These are phyloP conservation scores for Tolypeutes matacus DNA, from an alignment of 2,797 vertebrate genomes.

Conservation along the genomic window DNA sequence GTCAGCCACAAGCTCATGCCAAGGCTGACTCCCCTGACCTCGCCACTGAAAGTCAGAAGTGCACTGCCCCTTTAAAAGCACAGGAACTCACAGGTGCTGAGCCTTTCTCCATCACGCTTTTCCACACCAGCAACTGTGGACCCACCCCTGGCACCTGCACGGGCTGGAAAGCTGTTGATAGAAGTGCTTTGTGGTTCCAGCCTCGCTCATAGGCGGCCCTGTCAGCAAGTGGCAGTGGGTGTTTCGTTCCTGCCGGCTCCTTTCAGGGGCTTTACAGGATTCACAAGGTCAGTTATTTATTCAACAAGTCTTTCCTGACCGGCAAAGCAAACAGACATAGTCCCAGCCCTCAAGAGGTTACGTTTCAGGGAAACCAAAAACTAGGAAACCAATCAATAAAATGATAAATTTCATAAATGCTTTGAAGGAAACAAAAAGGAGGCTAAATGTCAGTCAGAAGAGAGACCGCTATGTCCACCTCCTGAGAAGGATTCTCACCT, in stretches of 20 bases:
- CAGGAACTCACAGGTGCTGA: background rate
- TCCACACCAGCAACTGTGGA: background rate
- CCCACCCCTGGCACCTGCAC: background rate
- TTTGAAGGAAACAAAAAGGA: constrained; percentile 28
- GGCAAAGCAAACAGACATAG: background rate
- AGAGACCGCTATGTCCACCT: too few relatives aligned
- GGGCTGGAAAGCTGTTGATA: background rate
- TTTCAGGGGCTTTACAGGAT: background rate
- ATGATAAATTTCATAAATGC: background rate
- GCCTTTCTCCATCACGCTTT: background rate
- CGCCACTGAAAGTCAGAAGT: background rate
- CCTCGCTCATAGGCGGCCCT: background rate
- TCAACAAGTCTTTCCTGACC: background rate
- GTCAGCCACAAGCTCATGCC: background rate
- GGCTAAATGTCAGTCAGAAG: background rate
- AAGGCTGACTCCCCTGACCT: background rate
- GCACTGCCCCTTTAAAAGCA: background rate
- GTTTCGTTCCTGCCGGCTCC: background rate
- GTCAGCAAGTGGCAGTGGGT: background rate
- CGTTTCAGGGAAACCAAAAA: background rate
- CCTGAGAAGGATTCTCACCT: too few relatives aligned
- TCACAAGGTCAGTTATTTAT: background rate
- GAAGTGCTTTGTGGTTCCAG: background rate
- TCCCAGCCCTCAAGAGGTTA: background rate
- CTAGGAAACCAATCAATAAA: background rate